Evolutionary conservation across 1,140 invertebrate genomes (phyloP), one percentile per base, ranked within the genome.

Genomic region (Hesperophylax magnus): DNA sequence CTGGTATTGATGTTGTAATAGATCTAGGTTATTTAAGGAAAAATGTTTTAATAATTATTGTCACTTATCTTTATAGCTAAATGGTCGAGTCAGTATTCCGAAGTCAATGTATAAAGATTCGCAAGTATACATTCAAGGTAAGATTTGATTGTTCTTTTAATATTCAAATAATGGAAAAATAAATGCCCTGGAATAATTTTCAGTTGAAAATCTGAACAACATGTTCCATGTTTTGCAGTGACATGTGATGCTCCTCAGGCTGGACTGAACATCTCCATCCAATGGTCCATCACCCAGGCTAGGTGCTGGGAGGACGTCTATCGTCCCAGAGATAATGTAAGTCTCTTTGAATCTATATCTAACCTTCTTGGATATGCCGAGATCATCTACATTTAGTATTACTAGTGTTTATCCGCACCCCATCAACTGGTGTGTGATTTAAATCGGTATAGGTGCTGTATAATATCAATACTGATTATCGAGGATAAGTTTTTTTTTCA

Each of bases 31-130:
- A 11, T 11, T 72, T n/a, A 72, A 18, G 20, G 34, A 72, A 53
- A 72, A 72, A 72, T 53, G 69, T 7, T 27, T 34, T 27, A 76
- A 60, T 31, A 75, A 58, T 34, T 54, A n/a, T 39, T 81, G 78
- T 81, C 79, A 53, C 47, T 82, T 76, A 27, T 79, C 39, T 77
- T 83, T 84, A 24, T 78, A 85, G 76, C 84, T 83, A 60, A 85
- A 83, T 75, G 17, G 15, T 47, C 54, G 27, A 39, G 67, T 89
- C 34, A 85, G 82, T 78, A 79, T 88, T 53, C 84, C 86, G 24
- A 88, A 90, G 81, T 88, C 86, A 81, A 82, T 90, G 65, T 90
- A 84, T 81, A 87, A 87, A 82, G 86, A 84, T 11, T 86, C 88
- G 5, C 85, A 89, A 85, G 84, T 89, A 18, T 88, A 85, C 79